Percentiles rank a stretch among this genome's conserved stretches.
Conservation (phyloP, 2,113 vertebrate species). For the Anguilla rostrata region DNA sequence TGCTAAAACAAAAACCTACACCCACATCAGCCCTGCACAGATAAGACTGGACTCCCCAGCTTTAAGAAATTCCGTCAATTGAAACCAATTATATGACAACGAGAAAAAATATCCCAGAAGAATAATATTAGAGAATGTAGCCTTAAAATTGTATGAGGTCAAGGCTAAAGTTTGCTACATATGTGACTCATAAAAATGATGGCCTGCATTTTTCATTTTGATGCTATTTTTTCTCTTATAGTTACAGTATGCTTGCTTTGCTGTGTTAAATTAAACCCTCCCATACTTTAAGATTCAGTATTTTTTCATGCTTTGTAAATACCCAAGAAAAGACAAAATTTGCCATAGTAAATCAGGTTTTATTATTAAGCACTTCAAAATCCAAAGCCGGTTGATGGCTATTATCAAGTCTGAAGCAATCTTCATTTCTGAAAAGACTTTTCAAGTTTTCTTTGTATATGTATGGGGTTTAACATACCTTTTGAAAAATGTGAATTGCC, state of each 20-base stretch:
- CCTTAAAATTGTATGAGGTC: too few species aligned
- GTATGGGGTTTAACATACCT: neutral
- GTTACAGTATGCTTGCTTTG: neutral
- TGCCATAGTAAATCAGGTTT: neutral
- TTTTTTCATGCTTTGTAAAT: neutral
- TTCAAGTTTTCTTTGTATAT: neutral
- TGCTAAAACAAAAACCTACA: too few species aligned
- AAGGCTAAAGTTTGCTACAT: too few species aligned
- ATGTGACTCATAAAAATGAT: too few species aligned
- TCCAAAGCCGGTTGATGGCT: neutral
- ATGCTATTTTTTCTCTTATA: too few species aligned
- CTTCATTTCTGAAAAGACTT: neutral
- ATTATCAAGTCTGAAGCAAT: neutral
- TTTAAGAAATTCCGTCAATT: too few species aligned
- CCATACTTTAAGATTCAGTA: neutral
- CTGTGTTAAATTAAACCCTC: neutral
- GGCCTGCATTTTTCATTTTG: too few species aligned
- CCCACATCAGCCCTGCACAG: too few species aligned
- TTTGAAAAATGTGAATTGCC: neutral
- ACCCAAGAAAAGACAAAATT: neutral
- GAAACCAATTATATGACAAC: too few species aligned
- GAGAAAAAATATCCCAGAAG: too few species aligned
- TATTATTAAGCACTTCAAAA: neutral
- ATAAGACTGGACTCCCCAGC: too few species aligned
- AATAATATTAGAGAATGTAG: too few species aligned